Conservation (phyloP, 2,888 invertebrate species). For the Eupithecia pulchellata region DNA sequence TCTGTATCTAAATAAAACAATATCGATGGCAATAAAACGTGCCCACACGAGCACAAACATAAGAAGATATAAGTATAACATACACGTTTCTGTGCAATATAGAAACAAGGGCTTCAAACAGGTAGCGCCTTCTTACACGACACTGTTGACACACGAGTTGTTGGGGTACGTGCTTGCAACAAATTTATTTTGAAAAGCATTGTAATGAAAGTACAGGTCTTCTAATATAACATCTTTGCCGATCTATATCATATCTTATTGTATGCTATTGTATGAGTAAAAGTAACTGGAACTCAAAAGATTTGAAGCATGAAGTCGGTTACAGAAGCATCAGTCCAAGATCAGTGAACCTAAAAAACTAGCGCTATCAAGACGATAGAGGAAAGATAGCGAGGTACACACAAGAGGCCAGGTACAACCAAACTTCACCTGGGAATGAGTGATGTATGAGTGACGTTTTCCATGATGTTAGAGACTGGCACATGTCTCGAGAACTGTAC, state of each 20-base stretch:
- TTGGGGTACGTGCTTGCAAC: neutral
- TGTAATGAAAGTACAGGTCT: neutral
- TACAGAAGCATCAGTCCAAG: neutral
- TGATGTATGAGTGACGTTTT: neutral
- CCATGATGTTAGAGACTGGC: neutral
- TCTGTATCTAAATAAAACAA: slow-evolving; percentile 37
- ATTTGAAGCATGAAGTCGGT: neutral
- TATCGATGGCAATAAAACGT: slow-evolving; percentile 37
- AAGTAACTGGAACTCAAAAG: neutral
- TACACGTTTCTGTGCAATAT: neutral
- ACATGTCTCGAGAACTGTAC: neutral
- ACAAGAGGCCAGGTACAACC: no score
- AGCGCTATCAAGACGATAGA: neutral
- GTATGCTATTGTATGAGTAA: no score
- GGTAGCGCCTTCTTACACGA: neutral
- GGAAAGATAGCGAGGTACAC: no score
- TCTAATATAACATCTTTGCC: neutral
- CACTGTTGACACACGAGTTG: neutral
- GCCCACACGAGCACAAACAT: slow-evolving; percentile 18
- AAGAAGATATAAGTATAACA: neutral
- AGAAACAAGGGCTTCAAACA: neutral
- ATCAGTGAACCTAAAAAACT: neutral
- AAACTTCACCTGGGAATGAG: neutral
- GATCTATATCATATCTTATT: no score
- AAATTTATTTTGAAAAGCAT: neutral